Evolutionary conservation across 2,797 vertebrate genomes (phyloP).

Genomic region (Sebastiscus albofasciatus): DNA sequence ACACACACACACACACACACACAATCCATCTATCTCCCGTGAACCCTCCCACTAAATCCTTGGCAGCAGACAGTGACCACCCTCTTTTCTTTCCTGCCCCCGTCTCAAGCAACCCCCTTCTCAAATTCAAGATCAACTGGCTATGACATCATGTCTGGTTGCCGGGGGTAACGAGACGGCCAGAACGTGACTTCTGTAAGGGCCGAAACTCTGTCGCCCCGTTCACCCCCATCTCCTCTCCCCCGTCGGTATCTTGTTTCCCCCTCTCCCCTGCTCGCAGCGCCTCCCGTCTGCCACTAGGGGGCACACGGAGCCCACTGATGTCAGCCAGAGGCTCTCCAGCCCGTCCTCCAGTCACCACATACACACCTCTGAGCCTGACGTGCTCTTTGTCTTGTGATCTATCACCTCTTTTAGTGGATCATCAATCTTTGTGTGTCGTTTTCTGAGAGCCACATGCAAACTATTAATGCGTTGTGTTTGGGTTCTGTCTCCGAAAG

Average conservation of each 20-base stretch:
- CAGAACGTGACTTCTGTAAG: constrained; percentile 88
- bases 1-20: constrained; percentile 35
- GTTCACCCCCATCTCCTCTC: constrained; percentile 33
- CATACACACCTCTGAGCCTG: constrained; percentile 20
- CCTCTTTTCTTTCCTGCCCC: constrained; percentile 82
- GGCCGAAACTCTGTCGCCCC: constrained; percentile 75
- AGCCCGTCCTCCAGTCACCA: not conserved
- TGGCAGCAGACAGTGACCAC: constrained; percentile 85
- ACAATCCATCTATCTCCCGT: constrained; percentile 67
- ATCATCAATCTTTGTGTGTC: constrained; percentile 39
- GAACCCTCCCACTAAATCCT: constrained; percentile 81
- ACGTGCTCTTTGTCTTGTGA: constrained; percentile 31
- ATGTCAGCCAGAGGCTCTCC: not conserved
- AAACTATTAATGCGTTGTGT: constrained; percentile 38
- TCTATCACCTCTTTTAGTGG: constrained; percentile 9
- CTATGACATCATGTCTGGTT: constrained; percentile 97
- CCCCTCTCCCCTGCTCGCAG: constrained; percentile 24
- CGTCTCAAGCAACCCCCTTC: constrained; percentile 71
- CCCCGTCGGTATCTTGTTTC: constrained; percentile 61
- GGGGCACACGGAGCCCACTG: constrained; percentile 59
- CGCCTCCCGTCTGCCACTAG: constrained; percentile 55
- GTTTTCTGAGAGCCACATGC: constrained; percentile 37
- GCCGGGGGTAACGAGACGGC: constrained; percentile 91
- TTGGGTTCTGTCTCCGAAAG: constrained; percentile 28
- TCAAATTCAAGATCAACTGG: constrained; percentile 91